Evolutionary conservation across 2,797 vertebrate genomes (phyloP).

Genomic region (Coendou prehensilis): DNA sequence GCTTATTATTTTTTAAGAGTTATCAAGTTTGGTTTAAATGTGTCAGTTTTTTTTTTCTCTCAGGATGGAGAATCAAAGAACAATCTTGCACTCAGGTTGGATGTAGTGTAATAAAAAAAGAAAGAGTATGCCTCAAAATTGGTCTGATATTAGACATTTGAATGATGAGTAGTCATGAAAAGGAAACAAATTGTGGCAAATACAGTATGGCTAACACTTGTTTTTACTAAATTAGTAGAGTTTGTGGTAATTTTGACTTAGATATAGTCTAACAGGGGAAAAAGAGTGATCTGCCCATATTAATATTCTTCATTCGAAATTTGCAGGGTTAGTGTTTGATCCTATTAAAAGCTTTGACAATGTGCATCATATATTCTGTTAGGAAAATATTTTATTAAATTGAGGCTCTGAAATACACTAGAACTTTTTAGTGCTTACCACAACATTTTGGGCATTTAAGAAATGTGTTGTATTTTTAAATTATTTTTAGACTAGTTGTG

Average conservation of each 20-base stretch:
- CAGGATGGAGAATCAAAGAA: not conserved
- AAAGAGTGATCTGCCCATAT: not conserved
- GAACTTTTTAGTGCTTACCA: not conserved
- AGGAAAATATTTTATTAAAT: not conserved
- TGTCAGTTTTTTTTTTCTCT: not conserved
- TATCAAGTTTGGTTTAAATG: not conserved
- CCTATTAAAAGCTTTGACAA: not conserved
- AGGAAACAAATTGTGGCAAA: constrained; percentile 4
- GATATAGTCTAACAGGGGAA: not conserved
- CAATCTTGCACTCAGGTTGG: not conserved
- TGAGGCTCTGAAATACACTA: not conserved
- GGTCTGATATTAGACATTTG: not conserved
- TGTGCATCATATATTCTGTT: not conserved
- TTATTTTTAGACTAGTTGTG: not conserved
- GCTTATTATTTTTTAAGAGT: not conserved
- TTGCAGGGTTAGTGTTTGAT: not conserved
- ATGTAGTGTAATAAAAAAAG: not conserved
- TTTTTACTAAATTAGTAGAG: not conserved
- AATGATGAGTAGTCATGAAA: not conserved
- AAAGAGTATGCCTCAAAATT: not conserved
- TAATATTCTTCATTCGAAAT: not conserved
- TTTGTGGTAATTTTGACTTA: not conserved
- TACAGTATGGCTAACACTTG: not conserved
- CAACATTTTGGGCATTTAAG: not conserved
- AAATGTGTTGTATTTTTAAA: not conserved